Percentiles rank a stretch among this genome's conserved stretches.
These are phyloP conservation scores for Palythoa grandis DNA, from an alignment of 92 coral and sea anemone species.

Conservation along the genomic window DNA sequence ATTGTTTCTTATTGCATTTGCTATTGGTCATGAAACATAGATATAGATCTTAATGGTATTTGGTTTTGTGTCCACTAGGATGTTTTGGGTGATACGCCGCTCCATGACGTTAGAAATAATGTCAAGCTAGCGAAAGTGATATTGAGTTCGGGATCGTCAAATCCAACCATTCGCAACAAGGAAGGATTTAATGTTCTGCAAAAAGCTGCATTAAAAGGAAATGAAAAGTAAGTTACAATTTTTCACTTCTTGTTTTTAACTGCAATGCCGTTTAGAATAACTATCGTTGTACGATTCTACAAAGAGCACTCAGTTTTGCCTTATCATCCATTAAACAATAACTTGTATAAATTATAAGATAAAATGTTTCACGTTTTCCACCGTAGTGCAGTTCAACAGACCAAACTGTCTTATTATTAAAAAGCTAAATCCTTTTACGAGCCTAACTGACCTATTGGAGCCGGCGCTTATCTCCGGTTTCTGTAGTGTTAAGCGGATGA, in stretches of 20 bases:
- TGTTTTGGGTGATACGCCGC: background rate
- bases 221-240: background rate
- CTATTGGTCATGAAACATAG: too few species aligned
- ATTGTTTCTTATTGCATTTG: background rate
- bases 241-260: background rate
- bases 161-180: background rate
- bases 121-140: background rate
- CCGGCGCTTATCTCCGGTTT: too few species aligned
- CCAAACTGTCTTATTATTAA: too few species aligned
- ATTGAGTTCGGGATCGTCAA: background rate
- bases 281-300: background rate
- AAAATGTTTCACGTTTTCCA: too few species aligned
- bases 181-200: slow-evolving; percentile 14
- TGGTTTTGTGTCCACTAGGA: background rate
- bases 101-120: background rate
- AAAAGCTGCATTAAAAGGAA: background rate
- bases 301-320: background rate
- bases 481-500: too few species aligned
- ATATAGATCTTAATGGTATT: background rate
- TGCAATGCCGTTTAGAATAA: background rate
- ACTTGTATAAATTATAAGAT: background rate
- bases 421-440: too few species aligned
- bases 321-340: background rate
- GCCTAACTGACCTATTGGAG: too few species aligned
- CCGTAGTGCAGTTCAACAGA: too few species aligned